phyloP scores from a whole-genome alignment of 1,140 invertebrate genomes.

The Tetramorium parvispinum region DNA sequence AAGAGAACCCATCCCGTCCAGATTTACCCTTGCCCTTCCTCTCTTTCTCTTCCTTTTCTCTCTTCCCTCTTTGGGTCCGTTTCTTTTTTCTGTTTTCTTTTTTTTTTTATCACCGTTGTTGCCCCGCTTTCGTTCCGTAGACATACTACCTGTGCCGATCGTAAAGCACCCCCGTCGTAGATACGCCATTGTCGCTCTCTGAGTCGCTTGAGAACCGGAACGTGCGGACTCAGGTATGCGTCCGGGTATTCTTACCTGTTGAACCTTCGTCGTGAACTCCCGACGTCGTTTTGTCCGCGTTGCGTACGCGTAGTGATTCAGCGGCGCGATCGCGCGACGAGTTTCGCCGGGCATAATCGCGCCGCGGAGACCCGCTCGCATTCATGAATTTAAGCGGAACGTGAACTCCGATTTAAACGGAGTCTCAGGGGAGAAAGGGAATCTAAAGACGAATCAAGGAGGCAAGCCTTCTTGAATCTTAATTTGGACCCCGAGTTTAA shows the following conservation, averaged over 20 bases:
- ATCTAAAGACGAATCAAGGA: slow-evolving; percentile 51
- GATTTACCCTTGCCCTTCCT: not conserved
- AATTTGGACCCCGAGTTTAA: slow-evolving; percentile 10
- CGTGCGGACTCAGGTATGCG: slow-evolving; percentile 50
- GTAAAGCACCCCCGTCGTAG: slow-evolving; percentile 47
- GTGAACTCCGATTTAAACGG: slow-evolving; percentile 38
- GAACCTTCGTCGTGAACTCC: slow-evolving; percentile 43
- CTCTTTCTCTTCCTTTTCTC: not conserved
- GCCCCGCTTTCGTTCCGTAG: slow-evolving; percentile 13
- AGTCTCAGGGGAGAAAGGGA: not conserved
- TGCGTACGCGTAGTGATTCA: slow-evolving; percentile 39
- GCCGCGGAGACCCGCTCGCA: slow-evolving; percentile 15
- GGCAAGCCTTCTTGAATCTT: slow-evolving; percentile 35
- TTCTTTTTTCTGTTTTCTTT: not conserved
- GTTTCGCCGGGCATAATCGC: slow-evolving; percentile 21
- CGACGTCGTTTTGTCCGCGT: slow-evolving; percentile 49
- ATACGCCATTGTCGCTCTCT: slow-evolving; percentile 39
- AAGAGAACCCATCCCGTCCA: slow-evolving; percentile 22
- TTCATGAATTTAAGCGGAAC: slow-evolving; percentile 57
- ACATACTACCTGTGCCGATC: slow-evolving; percentile 25
- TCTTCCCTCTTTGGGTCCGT: not conserved
- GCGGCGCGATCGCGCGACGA: slow-evolving; percentile 37
- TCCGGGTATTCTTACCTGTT: slow-evolving; percentile 54
- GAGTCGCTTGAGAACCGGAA: slow-evolving; percentile 52
- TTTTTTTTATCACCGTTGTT: slow-evolving; percentile 4